These are phyloP conservation scores for Ephestia elutella DNA, from an alignment of 1,140 invertebrate genomes.

Conservation along the genomic window DNA sequence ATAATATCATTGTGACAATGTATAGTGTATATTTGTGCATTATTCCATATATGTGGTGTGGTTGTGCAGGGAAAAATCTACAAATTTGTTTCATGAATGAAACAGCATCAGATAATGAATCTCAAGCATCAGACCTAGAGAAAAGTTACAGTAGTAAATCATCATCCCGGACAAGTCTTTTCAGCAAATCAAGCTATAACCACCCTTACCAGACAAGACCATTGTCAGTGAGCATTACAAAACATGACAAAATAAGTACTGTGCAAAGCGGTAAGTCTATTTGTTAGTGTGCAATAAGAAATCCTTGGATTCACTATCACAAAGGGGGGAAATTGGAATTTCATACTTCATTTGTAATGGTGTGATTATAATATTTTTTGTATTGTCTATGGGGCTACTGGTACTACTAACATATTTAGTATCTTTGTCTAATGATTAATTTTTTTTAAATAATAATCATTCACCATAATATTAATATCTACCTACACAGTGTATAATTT, in stretches of 20 bases:
- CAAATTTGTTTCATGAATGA: conserved; percentile 98
- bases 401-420: not conserved
- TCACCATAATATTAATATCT: too few species aligned
- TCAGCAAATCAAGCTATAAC: conserved; percentile 61
- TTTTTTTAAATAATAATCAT: too few species aligned
- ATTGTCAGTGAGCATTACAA: conserved; percentile 65
- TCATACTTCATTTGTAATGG: conserved; percentile 9
- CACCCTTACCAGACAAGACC: conserved; percentile 71
- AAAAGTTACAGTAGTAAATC: conserved; percentile 63
- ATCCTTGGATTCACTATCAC: conserved; percentile 7
- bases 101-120: conserved; percentile 87
- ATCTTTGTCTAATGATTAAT: too few species aligned
- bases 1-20: not conserved
- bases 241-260: conserved; percentile 57
- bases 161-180: conserved; percentile 54
- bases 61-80: conserved; percentile 86
- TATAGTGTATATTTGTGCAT: conserved; percentile 17
- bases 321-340: conserved; percentile 1
- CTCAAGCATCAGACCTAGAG: conserved; percentile 81
- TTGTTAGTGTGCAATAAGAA: conserved; percentile 10
- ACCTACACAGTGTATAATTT: too few species aligned
- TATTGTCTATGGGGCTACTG: conserved; percentile 6
- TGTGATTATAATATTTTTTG: conserved; percentile 2
- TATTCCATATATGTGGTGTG: conserved; percentile 50
- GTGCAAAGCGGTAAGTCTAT: conserved; percentile 54